Conservation (phyloP, 2,113 vertebrate species). For the Myotis yumanensis region DNA sequence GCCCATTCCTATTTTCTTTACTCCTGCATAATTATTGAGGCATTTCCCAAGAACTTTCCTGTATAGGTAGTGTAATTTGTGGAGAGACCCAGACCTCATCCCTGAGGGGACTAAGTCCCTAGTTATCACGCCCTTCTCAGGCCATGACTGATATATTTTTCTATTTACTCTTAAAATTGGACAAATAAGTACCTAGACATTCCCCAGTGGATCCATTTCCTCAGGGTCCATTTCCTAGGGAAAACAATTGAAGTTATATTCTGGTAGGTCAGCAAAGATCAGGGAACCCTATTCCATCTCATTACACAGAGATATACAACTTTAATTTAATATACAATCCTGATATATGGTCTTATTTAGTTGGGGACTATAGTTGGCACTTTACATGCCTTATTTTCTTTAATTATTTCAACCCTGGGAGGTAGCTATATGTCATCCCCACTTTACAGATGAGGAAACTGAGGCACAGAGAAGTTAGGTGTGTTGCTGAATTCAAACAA, state of each 20-base stretch:
- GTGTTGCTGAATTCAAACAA: background rate
- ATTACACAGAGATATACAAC: background rate
- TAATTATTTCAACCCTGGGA: background rate
- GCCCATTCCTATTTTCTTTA: background rate
- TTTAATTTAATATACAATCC: background rate
- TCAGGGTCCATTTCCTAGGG: background rate
- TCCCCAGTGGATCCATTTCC: background rate
- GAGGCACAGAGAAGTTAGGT: background rate
- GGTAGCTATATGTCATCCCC: background rate
- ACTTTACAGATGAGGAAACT: background rate
- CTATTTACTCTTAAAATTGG: constrained; percentile 30
- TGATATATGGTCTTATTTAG: background rate
- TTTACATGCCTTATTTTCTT: background rate
- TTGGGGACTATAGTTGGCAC: background rate
- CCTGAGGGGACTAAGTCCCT: background rate
- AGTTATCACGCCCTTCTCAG: background rate
- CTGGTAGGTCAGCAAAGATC: background rate
- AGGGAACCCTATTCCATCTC: background rate
- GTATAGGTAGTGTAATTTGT: background rate
- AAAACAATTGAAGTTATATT: background rate
- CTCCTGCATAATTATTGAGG: background rate
- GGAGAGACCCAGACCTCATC: background rate
- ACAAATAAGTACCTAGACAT: constrained; percentile 12
- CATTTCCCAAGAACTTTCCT: background rate
- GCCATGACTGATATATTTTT: background rate